Evolutionary conservation across 2,888 invertebrate species (phyloP), one percentile per base, ranked within the genome.

Genomic region (Plagodis dolabraria): DNA sequence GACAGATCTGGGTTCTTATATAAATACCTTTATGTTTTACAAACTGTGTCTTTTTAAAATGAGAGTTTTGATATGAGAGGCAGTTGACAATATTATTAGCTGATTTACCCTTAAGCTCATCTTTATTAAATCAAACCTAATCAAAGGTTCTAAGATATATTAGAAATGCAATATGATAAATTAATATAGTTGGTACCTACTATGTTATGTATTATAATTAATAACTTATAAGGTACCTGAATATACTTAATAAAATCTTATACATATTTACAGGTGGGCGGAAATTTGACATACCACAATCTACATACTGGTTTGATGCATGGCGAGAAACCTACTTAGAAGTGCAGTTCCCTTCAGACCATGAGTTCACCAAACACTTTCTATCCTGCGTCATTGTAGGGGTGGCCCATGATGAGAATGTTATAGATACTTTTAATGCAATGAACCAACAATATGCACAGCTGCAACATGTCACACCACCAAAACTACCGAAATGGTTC

Each of bases 351-450:
- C 97, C 97, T 12, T 96, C 97, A 5, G 99, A 99, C 80, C 99
- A 99, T 93, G 99, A 99, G 89, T 99, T 98, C 80, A 96, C 98
- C 0, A 97, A 97, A 77, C 98, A 98, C 85, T 96, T 96, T 78
- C 82, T 98, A 53, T 96, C 96, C 10, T 98, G 98, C 82, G 94
- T 97, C 76, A 94, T 97, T 73, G 95, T 96, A 10, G 94, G 95
- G 22, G 95, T 96, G 33, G 95, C 96, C 38, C 88, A 93, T 38
- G 97, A 97, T 83, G 94, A 95, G 0, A 95, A 95, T 91, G 96
- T 98, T 6, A 86, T 98, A 61, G 97, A 97, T 69, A 95, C 96
- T 66, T 96, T 99, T 71, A 95, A 96, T 76, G 94, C 95, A 68
- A 93, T 99, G 79, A 95, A 96, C 57, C 96, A 97, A 77, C 96